Conservation (phyloP, 1,140 invertebrate species). For the Drosophila pandora region DNA sequence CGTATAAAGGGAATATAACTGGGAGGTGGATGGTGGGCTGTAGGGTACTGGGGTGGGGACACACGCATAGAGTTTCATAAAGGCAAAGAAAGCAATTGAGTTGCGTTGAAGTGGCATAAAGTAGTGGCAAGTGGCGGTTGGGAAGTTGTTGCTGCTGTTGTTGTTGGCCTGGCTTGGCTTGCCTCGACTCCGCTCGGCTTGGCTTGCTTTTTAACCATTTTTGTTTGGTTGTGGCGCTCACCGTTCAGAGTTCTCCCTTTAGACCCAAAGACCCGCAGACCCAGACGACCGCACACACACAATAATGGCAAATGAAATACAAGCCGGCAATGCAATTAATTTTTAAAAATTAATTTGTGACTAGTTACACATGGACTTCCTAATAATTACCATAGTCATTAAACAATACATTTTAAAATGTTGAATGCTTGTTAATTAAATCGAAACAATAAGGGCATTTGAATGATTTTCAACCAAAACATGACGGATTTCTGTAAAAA, state of each 20-base stretch:
- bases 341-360: background rate
- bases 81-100: slow-evolving; percentile 81
- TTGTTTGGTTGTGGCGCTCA: slow-evolving; percentile 66
- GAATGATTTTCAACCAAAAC: background rate
- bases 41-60: background rate
- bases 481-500: too few relatives aligned
- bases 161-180: slow-evolving; percentile 20
- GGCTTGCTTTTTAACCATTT: slow-evolving; percentile 80
- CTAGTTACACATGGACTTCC: too few relatives aligned
- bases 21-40: background rate
- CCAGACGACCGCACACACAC: background rate
- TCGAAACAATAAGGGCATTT: background rate
- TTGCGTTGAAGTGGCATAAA: slow-evolving; percentile 82
- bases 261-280: slow-evolving; percentile 12
- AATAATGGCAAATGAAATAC: background rate
- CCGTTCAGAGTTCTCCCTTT: slow-evolving; percentile 46
- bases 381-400: background rate
- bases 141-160: slow-evolving; percentile 39
- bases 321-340: background rate
- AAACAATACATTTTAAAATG: too few relatives aligned
- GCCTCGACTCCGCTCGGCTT: slow-evolving; percentile 1
- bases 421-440: background rate
- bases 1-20: slow-evolving; percentile 27
- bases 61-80: slow-evolving; percentile 58
- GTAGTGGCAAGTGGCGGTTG: slow-evolving; percentile 75